These are phyloP conservation scores for Myrmecobius fasciatus DNA, from an alignment of 2,113 vertebrate species.

Conservation along the genomic window DNA sequence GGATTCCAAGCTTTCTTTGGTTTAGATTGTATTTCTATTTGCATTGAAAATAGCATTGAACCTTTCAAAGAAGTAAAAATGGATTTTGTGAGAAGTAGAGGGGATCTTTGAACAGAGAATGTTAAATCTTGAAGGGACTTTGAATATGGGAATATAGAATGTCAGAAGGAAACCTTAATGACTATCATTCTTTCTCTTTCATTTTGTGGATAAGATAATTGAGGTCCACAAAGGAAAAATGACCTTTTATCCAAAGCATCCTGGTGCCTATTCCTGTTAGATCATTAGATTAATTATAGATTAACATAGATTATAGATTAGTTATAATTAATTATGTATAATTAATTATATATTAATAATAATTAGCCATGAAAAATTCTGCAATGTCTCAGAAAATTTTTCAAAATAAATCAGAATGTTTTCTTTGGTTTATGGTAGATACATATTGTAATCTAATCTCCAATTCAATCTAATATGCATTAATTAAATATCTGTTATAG, in stretches of 20 bases:
- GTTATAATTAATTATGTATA: too few species aligned
- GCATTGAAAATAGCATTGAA: conserved; percentile 17
- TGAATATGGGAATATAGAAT: background rate
- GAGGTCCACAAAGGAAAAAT: background rate
- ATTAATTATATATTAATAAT: too few species aligned
- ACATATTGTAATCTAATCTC: background rate
- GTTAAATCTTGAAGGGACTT: background rate
- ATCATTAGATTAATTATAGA: background rate
- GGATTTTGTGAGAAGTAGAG: background rate
- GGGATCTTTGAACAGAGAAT: background rate
- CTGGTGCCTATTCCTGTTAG: background rate
- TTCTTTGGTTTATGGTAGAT: background rate
- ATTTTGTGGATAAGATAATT: background rate
- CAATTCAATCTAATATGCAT: background rate
- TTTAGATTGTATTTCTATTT: background rate
- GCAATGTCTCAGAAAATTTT: background rate
- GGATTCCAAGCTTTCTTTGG: background rate
- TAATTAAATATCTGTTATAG: background rate
- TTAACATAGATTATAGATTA: too few species aligned
- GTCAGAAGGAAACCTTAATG: background rate
- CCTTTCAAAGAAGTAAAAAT: background rate
- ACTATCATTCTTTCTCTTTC: background rate
- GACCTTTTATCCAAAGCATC: background rate
- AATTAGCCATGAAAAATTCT: background rate
- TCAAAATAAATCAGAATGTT: background rate